Percentiles rank a stretch among this genome's conserved stretches.
phyloP scores from a whole-genome alignment of 2,797 vertebrate species.

The Crenichthys baileyi region DNA sequence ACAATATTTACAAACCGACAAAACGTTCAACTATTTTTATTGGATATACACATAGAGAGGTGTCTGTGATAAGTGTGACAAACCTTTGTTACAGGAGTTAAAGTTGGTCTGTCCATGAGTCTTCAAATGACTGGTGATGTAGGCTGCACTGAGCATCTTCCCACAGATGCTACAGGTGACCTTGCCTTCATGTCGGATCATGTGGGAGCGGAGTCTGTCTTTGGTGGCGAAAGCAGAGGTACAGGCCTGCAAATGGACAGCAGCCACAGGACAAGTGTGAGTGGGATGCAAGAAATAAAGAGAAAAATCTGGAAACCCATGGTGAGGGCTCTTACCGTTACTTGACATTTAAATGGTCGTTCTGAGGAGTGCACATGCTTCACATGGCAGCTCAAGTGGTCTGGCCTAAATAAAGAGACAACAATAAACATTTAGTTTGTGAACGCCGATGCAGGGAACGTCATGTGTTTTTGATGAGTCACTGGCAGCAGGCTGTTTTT shows the following conservation, averaged over 20 bases:
- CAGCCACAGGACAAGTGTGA: slow-evolving; percentile 38
- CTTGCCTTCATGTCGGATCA: slow-evolving; percentile 99
- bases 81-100: slow-evolving; percentile 97
- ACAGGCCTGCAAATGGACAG: slow-evolving; percentile 85
- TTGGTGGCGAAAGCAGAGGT: slow-evolving; percentile 99
- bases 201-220: slow-evolving; percentile 99
- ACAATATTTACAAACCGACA: not conserved
- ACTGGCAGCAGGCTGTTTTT: not conserved
- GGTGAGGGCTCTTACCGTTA: slow-evolving; percentile 84
- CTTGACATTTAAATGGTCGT: slow-evolving; percentile 99
- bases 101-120: slow-evolving; percentile 98
- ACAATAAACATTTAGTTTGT: slow-evolving; percentile 35
- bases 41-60: not conserved
- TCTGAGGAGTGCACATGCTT: slow-evolving; percentile 99
- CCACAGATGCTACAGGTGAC: slow-evolving; percentile 99
- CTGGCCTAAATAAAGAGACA: slow-evolving; percentile 84
- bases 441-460: not conserved
- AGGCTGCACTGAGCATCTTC: slow-evolving; percentile 98
- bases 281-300: not conserved
- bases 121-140: slow-evolving; percentile 99
- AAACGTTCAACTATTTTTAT: not conserved
- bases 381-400: slow-evolving; percentile 99
- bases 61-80: not conserved
- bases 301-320: not conserved
- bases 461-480: not conserved